These are phyloP conservation scores for Prosapia bicincta DNA, from an alignment of 2,888 invertebrate genomes.

Conservation along the genomic window DNA sequence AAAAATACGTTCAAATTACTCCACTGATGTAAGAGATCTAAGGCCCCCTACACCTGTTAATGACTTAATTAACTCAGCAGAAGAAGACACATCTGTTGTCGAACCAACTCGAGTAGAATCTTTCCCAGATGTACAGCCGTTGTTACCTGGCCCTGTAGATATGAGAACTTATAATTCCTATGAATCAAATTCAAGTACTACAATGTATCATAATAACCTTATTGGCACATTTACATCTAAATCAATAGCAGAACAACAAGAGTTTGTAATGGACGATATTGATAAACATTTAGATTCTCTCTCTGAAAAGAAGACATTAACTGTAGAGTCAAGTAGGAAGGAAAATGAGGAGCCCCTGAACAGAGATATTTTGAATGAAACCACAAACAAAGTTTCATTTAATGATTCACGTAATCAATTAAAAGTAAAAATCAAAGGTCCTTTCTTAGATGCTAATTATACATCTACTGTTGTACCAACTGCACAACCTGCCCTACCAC, in stretches of 20 bases:
- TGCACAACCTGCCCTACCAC: constrained; percentile 54
- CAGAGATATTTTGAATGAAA: constrained; percentile 11
- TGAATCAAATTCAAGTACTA: constrained; percentile 55
- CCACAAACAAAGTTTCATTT: constrained; percentile 54
- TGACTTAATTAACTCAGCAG: constrained; percentile 41
- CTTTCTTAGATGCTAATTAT: constrained; percentile 72
- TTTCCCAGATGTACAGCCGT: constrained; percentile 42
- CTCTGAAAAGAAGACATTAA: constrained; percentile 29
- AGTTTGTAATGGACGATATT: constrained; percentile 62
- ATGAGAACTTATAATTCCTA: constrained; percentile 80
- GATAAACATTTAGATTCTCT: constrained; percentile 35
- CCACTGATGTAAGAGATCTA: constrained; percentile 49
- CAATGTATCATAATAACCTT: constrained; percentile 49
- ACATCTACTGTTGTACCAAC: constrained; percentile 57
- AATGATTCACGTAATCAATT: constrained; percentile 81
- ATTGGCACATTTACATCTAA: constrained; percentile 39
- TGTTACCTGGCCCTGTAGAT: constrained; percentile 83
- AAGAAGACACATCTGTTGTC: constrained; percentile 36
- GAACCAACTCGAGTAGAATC: constrained; percentile 37
- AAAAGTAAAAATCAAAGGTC: constrained; percentile 88
- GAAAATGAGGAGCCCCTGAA: constrained; percentile 16
- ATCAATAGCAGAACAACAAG: constrained; percentile 60
- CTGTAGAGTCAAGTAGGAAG: constrained; percentile 22
- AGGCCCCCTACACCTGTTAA: constrained; percentile 52
- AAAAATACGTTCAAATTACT: constrained; percentile 38